These are phyloP conservation scores for Kuschelorhynchus macadamiae DNA, from an alignment of 2,888 invertebrate genomes.

Conservation along the genomic window DNA sequence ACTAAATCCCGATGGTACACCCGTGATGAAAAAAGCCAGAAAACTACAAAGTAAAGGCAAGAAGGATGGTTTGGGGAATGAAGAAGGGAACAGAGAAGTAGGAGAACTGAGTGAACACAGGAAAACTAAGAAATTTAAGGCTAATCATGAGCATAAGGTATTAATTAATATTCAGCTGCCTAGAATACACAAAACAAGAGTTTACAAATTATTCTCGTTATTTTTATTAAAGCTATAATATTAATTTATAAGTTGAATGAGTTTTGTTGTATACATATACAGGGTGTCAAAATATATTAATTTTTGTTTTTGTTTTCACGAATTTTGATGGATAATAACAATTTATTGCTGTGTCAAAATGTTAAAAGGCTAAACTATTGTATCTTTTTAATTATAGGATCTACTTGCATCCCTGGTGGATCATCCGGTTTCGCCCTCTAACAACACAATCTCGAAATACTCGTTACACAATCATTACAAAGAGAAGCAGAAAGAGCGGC, in stretches of 20 bases:
- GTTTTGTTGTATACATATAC: too few relatives aligned
- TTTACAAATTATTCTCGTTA: too few relatives aligned
- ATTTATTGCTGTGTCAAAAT: too few relatives aligned
- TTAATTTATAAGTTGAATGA: too few relatives aligned
- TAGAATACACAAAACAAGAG: too few relatives aligned
- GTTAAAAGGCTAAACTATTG: background rate
- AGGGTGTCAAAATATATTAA: too few relatives aligned
- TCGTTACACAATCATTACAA: conserved; percentile 62
- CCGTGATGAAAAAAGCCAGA: conserved; percentile 58
- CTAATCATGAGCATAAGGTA: conserved; percentile 61
- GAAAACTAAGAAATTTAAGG: conserved; percentile 63
- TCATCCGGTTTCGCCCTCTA: conserved; percentile 41
- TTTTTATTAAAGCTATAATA: too few relatives aligned
- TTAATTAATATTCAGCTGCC: background rate
- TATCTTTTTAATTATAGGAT: conserved; percentile 50
- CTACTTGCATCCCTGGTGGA: conserved; percentile 53
- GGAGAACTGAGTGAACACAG: conserved; percentile 53
- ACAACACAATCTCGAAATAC: conserved; percentile 58
- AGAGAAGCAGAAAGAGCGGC: conserved; percentile 69
- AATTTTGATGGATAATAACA: too few relatives aligned
- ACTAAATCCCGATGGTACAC: conserved; percentile 60
- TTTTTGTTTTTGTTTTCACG: too few relatives aligned
- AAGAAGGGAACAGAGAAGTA: conserved; percentile 8
- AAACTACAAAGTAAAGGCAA: conserved; percentile 43
- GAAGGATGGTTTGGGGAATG: conserved; percentile 34